These are phyloP conservation scores for Melanotaenia boesemani DNA, from an alignment of 2,797 vertebrate species.

Conservation along the genomic window DNA sequence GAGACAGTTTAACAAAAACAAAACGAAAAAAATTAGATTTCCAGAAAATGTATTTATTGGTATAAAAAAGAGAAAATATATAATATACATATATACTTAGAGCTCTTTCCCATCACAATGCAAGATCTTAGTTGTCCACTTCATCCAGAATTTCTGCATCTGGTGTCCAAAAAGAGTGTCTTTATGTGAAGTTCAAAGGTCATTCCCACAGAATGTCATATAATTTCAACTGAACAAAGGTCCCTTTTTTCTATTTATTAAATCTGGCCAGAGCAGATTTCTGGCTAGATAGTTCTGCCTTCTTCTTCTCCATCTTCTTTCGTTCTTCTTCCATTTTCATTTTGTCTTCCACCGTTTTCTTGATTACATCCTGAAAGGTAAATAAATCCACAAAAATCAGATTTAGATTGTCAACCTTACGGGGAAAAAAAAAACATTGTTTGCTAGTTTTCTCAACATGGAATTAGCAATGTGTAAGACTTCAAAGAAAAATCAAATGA, in stretches of 20 bases:
- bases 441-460: neutral
- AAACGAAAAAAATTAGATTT: neutral
- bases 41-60: neutral
- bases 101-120: neutral
- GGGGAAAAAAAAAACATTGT: neutral
- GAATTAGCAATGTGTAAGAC: neutral
- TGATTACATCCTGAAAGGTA: conserved; percentile 80
- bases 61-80: neutral
- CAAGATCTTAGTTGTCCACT: neutral
- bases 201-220: conserved; percentile 41
- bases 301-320: conserved; percentile 44
- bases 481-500: too few species aligned
- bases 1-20: neutral
- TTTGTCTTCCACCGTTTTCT: conserved; percentile 74
- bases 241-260: conserved; percentile 73
- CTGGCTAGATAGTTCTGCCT: conserved; percentile 8
- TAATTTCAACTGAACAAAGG: conserved; percentile 36
- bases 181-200: conserved; percentile 56
- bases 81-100: too few species aligned
- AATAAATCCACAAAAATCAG: conserved; percentile 12
- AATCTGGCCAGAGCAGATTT: conserved; percentile 88
- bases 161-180: conserved; percentile 5
- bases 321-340: conserved; percentile 62
- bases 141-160: conserved; percentile 8
- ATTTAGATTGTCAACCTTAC: neutral